These are phyloP conservation scores for Desmodus rotundus DNA, from an alignment of 2,113 vertebrate species.

Conservation along the genomic window DNA sequence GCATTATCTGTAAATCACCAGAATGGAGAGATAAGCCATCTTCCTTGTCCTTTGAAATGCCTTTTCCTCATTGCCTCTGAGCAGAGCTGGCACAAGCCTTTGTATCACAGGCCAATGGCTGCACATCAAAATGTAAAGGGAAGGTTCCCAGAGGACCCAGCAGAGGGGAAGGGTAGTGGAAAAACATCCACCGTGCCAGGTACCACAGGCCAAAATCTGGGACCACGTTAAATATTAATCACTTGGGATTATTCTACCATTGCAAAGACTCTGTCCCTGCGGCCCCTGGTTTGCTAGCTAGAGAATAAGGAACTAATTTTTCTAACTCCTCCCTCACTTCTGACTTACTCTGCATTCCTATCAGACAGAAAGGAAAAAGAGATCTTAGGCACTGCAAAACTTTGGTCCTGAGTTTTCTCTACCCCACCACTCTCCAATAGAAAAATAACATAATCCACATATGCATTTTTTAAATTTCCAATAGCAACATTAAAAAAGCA, in stretches of 20 bases:
- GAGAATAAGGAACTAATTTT: background rate
- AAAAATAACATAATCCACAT: background rate
- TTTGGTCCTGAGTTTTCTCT: background rate
- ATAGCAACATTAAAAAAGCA: background rate
- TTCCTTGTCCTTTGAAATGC: background rate
- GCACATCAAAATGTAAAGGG: background rate
- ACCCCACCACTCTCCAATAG: background rate
- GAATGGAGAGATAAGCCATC: background rate
- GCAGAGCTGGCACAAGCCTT: conserved; percentile 10
- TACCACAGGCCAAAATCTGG: conserved; percentile 50
- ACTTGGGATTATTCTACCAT: background rate
- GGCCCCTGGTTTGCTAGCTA: background rate
- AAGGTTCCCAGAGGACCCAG: background rate
- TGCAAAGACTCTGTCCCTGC: background rate
- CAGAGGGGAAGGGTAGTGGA: background rate
- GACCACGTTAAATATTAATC: conserved; percentile 30
- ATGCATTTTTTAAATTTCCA: background rate
- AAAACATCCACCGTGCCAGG: conserved; percentile 27
- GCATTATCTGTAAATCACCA: background rate
- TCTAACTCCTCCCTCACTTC: background rate
- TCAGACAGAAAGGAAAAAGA: background rate
- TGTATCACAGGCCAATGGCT: background rate
- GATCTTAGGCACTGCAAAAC: background rate
- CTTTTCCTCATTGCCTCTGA: conserved; percentile 36
- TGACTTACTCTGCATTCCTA: background rate